phyloP scores from a whole-genome alignment of 2,888 invertebrate species.

The Leptinotarsa juncta region DNA sequence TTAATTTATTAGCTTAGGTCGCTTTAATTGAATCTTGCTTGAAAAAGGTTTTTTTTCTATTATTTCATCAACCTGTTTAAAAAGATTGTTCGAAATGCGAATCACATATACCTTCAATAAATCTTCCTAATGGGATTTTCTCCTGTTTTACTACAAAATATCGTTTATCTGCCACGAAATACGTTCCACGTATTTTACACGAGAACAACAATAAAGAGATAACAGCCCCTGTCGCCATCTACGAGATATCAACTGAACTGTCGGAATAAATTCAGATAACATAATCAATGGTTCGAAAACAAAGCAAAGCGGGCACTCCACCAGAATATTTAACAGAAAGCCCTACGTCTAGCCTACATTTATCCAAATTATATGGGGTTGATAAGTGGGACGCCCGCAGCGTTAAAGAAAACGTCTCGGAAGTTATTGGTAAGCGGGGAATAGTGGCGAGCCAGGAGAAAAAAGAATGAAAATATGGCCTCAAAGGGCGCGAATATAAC shows the following conservation, averaged over 20 bases:
- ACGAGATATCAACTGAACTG: constrained; percentile 13
- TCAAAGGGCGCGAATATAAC: constrained; percentile 6
- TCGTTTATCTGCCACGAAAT: background rate
- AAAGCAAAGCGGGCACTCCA: constrained; percentile 16
- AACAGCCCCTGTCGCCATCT: constrained; percentile 16
- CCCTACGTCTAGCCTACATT: constrained; percentile 27
- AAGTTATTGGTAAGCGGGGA: constrained; percentile 16
- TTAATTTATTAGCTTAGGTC: too few relatives aligned
- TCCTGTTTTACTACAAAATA: background rate
- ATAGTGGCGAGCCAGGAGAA: constrained; percentile 7
- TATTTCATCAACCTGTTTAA: too few relatives aligned
- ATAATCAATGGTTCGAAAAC: constrained; percentile 21
- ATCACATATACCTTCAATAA: too few relatives aligned
- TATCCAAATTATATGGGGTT: constrained; percentile 32
- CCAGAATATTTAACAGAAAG: constrained; percentile 23
- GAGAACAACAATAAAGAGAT: constrained; percentile 14
- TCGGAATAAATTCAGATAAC: constrained; percentile 21
- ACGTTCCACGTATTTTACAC: constrained; percentile 15
- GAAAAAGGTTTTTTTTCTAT: too few relatives aligned
- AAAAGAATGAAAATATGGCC: constrained; percentile 2
- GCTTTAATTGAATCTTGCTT: too few relatives aligned
- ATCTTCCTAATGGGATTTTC: background rate
- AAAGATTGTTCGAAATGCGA: too few relatives aligned
- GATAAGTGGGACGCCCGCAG: constrained; percentile 27
- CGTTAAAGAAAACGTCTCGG: constrained; percentile 11